Conservation (phyloP, 2,113 vertebrate genomes). For the Nerophis ophidion region DNA sequence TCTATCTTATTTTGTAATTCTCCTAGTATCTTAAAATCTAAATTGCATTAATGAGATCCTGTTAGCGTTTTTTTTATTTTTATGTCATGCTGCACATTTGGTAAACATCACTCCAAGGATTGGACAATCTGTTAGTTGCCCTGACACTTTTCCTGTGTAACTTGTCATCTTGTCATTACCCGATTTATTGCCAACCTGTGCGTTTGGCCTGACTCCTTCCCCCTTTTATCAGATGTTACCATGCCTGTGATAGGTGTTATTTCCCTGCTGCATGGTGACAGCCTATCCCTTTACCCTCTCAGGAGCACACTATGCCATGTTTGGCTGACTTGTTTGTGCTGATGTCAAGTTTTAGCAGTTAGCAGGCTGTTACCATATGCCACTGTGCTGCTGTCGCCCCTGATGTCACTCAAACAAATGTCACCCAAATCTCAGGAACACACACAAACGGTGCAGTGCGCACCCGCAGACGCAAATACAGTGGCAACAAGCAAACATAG, state of each 20-base stretch:
- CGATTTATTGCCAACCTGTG: conserved; percentile 27
- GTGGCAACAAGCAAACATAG: conserved; percentile 27
- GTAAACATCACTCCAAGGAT: background rate
- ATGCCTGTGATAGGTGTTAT: conserved; percentile 58
- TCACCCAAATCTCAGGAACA: conserved; percentile 54
- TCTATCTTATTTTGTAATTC: no score
- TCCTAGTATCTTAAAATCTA: no score
- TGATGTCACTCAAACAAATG: conserved; percentile 67
- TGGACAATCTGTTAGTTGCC: conserved; percentile 18
- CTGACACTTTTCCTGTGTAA: conserved; percentile 11
- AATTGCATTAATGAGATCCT: no score
- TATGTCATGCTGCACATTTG: no score
- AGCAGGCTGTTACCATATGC: conserved; percentile 71
- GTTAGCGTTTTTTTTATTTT: no score
- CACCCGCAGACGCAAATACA: conserved; percentile 27
- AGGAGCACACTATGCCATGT: conserved; percentile 60
- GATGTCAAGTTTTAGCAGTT: conserved; percentile 72
- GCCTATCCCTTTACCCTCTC: conserved; percentile 66
- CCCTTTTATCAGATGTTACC: conserved; percentile 35
- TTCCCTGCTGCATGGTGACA: conserved; percentile 64
- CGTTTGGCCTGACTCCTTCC: conserved; percentile 23
- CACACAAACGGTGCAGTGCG: conserved; percentile 20
- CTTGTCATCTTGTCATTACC: conserved; percentile 28
- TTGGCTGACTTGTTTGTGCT: conserved; percentile 75
- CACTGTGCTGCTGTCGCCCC: conserved; percentile 70